Evolutionary conservation across 1,140 invertebrate genomes (phyloP), one percentile per base, ranked within the genome.

Genomic region (Vollenhovia emeryi): DNA sequence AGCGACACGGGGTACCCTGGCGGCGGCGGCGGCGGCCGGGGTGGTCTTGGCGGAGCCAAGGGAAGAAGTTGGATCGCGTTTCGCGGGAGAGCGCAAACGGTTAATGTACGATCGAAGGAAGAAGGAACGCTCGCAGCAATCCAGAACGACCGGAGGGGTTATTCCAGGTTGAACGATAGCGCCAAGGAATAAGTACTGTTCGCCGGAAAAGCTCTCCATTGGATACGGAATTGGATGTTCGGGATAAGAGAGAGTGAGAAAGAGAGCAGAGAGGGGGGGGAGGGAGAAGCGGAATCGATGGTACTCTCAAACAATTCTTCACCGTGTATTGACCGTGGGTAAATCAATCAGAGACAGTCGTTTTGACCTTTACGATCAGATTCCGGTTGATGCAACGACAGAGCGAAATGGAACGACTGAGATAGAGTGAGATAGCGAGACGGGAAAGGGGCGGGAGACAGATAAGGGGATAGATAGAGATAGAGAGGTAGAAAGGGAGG

Each of bases 281-380:
- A 13, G 59, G n/a, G 11, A 21, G 18, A 36, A 64, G 4, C 57
- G 40, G 85, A 87, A 85, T 82, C 84, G 84, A 76, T 62, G 87
- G 59, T 68, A 40, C 87, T 75, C 74, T 78, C 74, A 71, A 87
- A 86, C 88, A 79, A 89, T 90, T 90, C 89, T 89, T 90, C 86
- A 83, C 71, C 82, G 89, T 84, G 89, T 89, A 90, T 90, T 89
- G 89, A 90, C 86, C 88, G 82, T 89, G 88, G 86, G 85, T 89
- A 90, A 90, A 90, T 90, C 89, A 90, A 90, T 90, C 89, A 89
- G 86, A 80, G 88, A 90, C 88, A 89, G 88, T 89, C 84, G 89
- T 90, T 90, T 89, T 86, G 89, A 90, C 82, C 88, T 90, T 87
- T 83, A 76, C 85, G 89, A 89, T 89, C 89, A 59, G 75, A 89